These are phyloP conservation scores for Lepus oiostolus DNA, from an alignment of 2,797 vertebrate species.

Conservation along the genomic window DNA sequence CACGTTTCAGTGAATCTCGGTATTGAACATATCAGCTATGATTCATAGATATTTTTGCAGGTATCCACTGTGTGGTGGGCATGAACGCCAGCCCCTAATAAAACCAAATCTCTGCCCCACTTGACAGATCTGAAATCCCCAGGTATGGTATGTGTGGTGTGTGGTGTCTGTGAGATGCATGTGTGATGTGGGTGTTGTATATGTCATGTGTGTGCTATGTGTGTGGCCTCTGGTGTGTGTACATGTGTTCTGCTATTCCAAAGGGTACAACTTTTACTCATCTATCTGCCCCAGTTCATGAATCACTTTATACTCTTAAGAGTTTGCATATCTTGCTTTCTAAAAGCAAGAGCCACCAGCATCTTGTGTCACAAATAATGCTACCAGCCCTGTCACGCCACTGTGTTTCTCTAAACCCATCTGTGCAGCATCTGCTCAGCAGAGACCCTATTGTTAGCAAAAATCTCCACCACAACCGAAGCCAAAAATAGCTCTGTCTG, in stretches of 20 bases:
- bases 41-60: not conserved
- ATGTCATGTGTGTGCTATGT: not conserved
- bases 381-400: not conserved
- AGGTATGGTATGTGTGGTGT: not conserved
- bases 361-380: not conserved
- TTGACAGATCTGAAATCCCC: not conserved
- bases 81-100: not conserved
- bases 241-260: not conserved
- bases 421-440: not conserved
- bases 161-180: accelerated
- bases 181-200: accelerated
- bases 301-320: not conserved
- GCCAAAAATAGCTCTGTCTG: not conserved
- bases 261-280: not conserved
- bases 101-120: not conserved
- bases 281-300: not conserved
- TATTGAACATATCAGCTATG: not conserved
- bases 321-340: not conserved
- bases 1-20: not conserved
- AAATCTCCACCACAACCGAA: not conserved
- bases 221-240: not conserved
- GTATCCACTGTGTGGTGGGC: not conserved
- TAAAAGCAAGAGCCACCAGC: not conserved
- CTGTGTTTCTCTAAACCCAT: not conserved
- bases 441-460: not conserved